These are phyloP conservation scores for human (Homo sapiens) DNA, from an alignment of 2,113 vertebrate species.

Conservation along the genomic window DNA sequence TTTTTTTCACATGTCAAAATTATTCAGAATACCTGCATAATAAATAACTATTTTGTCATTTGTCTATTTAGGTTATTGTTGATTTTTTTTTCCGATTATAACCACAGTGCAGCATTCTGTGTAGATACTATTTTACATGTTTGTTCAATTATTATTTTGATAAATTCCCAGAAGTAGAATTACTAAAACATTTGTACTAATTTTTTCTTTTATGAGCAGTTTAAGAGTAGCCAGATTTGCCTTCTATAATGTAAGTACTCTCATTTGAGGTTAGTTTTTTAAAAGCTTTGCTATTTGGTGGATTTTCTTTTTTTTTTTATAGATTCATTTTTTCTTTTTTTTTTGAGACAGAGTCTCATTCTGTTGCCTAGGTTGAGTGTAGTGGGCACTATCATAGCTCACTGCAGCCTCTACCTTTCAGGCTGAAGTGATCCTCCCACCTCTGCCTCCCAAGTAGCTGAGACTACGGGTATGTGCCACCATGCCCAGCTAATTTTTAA, in stretches of 20 bases:
- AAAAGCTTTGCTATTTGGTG: constrained; percentile 3
- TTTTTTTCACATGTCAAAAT: background rate
- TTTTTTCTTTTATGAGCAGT: constrained; percentile 12
- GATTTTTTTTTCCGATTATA: background rate
- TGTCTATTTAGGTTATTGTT: background rate
- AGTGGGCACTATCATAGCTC: no score
- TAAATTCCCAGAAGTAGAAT: constrained; percentile 33
- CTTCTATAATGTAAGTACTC: background rate
- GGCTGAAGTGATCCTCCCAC: no score
- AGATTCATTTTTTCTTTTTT: no score
- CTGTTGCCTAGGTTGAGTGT: no score
- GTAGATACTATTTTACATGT: background rate
- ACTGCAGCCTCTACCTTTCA: no score
- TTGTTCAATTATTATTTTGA: background rate
- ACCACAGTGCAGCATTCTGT: background rate
- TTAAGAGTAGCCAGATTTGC: background rate
- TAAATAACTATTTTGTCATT: constrained; percentile 32
- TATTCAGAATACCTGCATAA: background rate
- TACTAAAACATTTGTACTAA: constrained; percentile 31
- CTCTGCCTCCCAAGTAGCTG: no score
- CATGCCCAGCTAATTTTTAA: no score
- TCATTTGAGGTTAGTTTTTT: background rate
- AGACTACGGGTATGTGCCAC: no score
- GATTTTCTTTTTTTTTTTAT: background rate
- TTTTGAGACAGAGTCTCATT: no score